Base-by-base conservation (phyloP, 2,797 vertebrate species). In the Benthosema pterotum region DNA sequence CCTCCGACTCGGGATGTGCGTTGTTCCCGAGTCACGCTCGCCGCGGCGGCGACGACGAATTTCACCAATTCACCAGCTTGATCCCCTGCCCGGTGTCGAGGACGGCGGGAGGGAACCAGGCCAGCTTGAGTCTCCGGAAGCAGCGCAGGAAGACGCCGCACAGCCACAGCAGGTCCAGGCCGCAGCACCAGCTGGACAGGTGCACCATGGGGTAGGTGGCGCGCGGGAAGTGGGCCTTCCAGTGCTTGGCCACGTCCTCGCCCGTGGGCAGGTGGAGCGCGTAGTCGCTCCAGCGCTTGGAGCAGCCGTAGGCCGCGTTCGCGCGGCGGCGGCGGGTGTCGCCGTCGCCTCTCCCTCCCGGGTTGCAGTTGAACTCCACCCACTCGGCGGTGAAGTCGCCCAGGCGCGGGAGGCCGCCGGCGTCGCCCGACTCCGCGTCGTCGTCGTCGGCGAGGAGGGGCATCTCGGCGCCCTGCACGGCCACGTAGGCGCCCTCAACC, bases 291-390 rank as follows among this genome's bases (percentile, higher is more conserved):
- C 97, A 99, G 72, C 75, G 92, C 64, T 96, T 97, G 0, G 97
- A 98, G 42, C 99, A 95, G 0, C 94, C 93, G 0, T 99, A 99
- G 1, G 70, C 0, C 0, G 96, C 96, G 7, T 65, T 89, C 64
- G 98, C 83, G 0, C 79, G 74, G 53, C 94, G 86, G 0, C 87
- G 94, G 4, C 96, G 95, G 0, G 91, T 90, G 96, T 96, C 98
- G 83, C 91, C 95, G 79, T 93, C 90, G 72, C 72, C 86, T 42
- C 90, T 92, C 42, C 90, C 92, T 42, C 91, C 84, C 0, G 94
- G 88, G 85, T 95, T 95, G 80, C 97, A 99, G 91, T 97, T 99
- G 87, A 96, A 99, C 71, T 98, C 95, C 47, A 98, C 98, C 97
- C 98, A 99, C 1, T 98, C 94, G 1, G 89, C 87, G 3, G 97